A percentile compares a stretch with the other conserved stretches of the same genome.
phyloP scores from a whole-genome alignment of 2,113 vertebrate species.

The Murina feae region DNA sequence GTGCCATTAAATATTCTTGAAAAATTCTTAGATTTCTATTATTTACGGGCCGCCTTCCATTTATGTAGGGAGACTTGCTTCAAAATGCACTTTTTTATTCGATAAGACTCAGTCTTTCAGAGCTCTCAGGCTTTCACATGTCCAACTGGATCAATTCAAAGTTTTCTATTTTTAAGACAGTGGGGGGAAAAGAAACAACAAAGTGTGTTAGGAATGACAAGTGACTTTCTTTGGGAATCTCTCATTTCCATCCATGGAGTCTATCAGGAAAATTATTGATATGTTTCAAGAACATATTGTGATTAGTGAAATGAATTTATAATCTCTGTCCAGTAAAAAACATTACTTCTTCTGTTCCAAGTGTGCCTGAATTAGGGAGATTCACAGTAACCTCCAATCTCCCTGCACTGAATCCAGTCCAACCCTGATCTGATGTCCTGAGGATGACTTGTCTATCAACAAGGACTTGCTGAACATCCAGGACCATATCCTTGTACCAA shows the following conservation, averaged over 20 bases:
- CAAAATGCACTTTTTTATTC: neutral
- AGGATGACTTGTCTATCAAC: neutral
- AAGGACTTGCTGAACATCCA: neutral
- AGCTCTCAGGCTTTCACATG: neutral
- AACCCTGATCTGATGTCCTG: neutral
- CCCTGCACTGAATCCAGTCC: neutral
- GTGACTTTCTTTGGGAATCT: neutral
- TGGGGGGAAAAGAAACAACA: neutral
- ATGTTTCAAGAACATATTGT: neutral
- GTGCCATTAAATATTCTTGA: neutral
- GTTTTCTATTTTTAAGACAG: neutral
- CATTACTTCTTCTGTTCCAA: neutral
- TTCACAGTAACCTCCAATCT: neutral
- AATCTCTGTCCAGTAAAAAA: neutral
- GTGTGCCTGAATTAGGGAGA: neutral
- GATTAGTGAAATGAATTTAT: slow-evolving; percentile 25
- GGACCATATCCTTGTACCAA: neutral
- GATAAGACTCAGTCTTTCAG: neutral
- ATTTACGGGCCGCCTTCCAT: neutral
- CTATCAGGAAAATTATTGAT: neutral
- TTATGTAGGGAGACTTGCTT: neutral
- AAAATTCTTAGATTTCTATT: neutral
- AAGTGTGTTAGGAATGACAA: neutral
- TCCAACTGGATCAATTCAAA: neutral
- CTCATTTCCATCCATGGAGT: neutral